Evolutionary conservation across 1,140 invertebrate genomes (phyloP).

Genomic region (Mactra quadrangularis): DNA sequence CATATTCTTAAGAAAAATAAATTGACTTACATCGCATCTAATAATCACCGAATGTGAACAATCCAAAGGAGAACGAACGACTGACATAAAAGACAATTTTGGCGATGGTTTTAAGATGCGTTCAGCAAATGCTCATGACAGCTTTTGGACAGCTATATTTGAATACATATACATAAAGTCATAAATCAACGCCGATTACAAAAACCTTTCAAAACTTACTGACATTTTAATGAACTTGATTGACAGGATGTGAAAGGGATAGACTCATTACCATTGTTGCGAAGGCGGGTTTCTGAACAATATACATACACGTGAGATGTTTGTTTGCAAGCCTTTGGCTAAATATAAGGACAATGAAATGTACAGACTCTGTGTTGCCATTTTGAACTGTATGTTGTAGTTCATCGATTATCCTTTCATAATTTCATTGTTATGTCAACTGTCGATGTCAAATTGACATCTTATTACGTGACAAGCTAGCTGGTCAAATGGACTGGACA

Average conservation of each 20-base stretch:
- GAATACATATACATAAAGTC: slow-evolving; percentile 26
- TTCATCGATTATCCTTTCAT: no score
- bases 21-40: no score
- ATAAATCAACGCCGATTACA: slow-evolving; percentile 45
- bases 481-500: no score
- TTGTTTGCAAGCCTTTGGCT: slow-evolving; percentile 19
- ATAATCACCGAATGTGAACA: slow-evolving; percentile 6
- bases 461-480: no score
- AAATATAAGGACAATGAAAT: neutral
- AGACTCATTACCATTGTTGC: slow-evolving; percentile 12
- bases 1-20: no score
- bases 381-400: no score
- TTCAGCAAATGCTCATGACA: neutral
- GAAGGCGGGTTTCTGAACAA: slow-evolving; percentile 7
- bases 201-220: slow-evolving; percentile 51
- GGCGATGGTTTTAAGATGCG: slow-evolving; percentile 26
- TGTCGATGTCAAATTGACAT: no score
- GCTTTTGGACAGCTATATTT: slow-evolving; percentile 36
- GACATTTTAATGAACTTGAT: slow-evolving; percentile 26
- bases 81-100: neutral
- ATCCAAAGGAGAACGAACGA: neutral
- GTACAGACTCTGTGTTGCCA: no score
- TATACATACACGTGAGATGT: slow-evolving; percentile 9
- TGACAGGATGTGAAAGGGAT: slow-evolving; percentile 37
- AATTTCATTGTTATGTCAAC: no score